These are phyloP conservation scores for Halcyon malimbica DNA, from an alignment of 2,113 vertebrate species.

Conservation along the genomic window DNA sequence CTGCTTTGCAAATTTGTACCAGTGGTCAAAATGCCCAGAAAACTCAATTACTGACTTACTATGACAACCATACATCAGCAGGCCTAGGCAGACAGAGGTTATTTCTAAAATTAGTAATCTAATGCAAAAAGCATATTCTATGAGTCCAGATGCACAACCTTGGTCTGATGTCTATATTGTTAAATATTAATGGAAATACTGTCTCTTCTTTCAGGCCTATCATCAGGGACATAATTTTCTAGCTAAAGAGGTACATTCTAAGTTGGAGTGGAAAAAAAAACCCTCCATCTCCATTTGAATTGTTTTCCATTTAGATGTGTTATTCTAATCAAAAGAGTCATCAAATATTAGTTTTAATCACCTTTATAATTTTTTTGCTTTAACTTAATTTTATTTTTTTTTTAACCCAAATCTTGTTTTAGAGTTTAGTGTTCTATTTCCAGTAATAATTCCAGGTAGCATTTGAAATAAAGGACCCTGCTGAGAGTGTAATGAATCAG, in stretches of 20 bases:
- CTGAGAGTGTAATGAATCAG: constrained; percentile 76
- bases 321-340: not conserved
- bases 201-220: constrained; percentile 45
- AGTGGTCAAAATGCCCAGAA: constrained; percentile 72
- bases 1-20: constrained; percentile 68
- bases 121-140: not conserved
- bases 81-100: not conserved
- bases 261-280: not conserved
- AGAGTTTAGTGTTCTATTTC: constrained; percentile 20
- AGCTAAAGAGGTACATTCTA: not conserved
- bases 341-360: constrained; percentile 41
- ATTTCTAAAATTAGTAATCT: constrained; percentile 70
- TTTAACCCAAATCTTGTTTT: constrained; percentile 59
- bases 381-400: constrained; percentile 3
- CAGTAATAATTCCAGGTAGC: constrained; percentile 66
- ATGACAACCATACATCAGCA: constrained; percentile 36
- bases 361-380: not conserved
- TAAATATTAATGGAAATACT: constrained; percentile 14
- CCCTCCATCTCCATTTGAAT: not conserved
- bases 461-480: constrained; percentile 64
- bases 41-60: constrained; percentile 74
- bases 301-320: not conserved
- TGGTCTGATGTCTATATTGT: constrained; percentile 17
- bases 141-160: constrained; percentile 21
- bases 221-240: not conserved